Base-by-base conservation (phyloP, 2,888 invertebrate genomes). In the Sclerodermus sp. region DNA sequence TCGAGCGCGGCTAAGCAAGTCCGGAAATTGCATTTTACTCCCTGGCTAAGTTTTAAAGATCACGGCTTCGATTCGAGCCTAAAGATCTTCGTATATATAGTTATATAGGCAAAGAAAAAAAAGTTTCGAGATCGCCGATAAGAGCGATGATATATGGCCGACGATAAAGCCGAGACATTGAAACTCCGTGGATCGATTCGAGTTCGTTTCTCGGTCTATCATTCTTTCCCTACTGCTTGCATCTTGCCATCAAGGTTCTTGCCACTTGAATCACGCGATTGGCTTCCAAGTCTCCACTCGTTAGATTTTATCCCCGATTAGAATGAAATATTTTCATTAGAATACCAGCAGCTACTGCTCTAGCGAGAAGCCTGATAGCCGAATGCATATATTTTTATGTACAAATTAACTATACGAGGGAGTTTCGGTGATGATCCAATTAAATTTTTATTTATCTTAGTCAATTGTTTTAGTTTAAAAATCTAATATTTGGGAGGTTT, bases 161-260 rank as follows among this genome's bases (percentile, higher is more conserved):
- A 62, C 73, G 74, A 76, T 75, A 73, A 74, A 72, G 66, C 65
- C 65, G 68, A 74, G 71, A 76, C 73, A 77, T 71, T 70, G 70
- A 71, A 70, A 65, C 66, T 59, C 66, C 61, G 43, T 60, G 34
- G 67, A 72, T 70, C 70, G 69, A 68, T 68, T 61, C 57, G 56
- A 60, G 51, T 64, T 64, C 64, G 60, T 64, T 67, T 62, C 58
- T 60, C 47, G 55, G 55, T 55, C 58, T 64, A 53, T 67, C 57
- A 57, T 63, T 67, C 57, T 58, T 55, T 51, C 53, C 47, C 47
- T 42, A 23, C 3, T 23, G 23, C 23, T 8, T 23, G 23, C 23
- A 23, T 23, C 23, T 23, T 23, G 23, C 23, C 23, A 23, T 23
- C 23, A 23, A 8, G 8, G 4, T 23, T 52, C 36, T 41, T 45